Base-by-base conservation (phyloP, 2,113 vertebrate genomes). In the Pithys albifrons region DNA sequence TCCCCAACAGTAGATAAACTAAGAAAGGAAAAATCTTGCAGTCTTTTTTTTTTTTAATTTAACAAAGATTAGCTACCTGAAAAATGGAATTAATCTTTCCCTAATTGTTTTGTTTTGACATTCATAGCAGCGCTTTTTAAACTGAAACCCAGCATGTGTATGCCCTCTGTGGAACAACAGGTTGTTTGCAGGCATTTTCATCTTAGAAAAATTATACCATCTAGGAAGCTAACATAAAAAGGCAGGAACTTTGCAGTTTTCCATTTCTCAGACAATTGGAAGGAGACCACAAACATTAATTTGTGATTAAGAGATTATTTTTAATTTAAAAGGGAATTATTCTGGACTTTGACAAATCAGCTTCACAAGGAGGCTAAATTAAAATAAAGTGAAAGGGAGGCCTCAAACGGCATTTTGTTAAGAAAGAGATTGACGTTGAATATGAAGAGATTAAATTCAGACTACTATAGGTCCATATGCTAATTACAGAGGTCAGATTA, bases 361-460 rank as follows among this genome's bases (percentile, higher is more conserved):
- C 39, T 70, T 82, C 77, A 55, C 69, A 88, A 93, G 27, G 67
- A 78, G 5, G 27, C 84, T 58, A 89, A 94, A 86, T 95, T 91
- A 94, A 93, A 96, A 88, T 71, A 54, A 93, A 93, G 25, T 54
- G n/a, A 59, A 74, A 81, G 11, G 10, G 8, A 89, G 48, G 5
- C 39, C 46, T 94, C 35, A 83, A 67, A 84, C 61, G 57, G 12
- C 48, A 65, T 83, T 86, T 71, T 67, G 10, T 88, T 84, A 58
- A 84, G 54, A 78, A 35, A 82, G 20, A 90, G 81, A 76, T 29
- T 90, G 65, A 73, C 67, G 59, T 3, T 76, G 72, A 61, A 72
- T 87, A 70, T 88, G 69, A 91, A 86, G 69, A 95, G 43, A 94
- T 95, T 93, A 96, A 92, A 77, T 76, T 65, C 82, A 88, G 76